Evolutionary conservation across 2,113 vertebrate species (phyloP).

Genomic region (Cichladusa arquata): DNA sequence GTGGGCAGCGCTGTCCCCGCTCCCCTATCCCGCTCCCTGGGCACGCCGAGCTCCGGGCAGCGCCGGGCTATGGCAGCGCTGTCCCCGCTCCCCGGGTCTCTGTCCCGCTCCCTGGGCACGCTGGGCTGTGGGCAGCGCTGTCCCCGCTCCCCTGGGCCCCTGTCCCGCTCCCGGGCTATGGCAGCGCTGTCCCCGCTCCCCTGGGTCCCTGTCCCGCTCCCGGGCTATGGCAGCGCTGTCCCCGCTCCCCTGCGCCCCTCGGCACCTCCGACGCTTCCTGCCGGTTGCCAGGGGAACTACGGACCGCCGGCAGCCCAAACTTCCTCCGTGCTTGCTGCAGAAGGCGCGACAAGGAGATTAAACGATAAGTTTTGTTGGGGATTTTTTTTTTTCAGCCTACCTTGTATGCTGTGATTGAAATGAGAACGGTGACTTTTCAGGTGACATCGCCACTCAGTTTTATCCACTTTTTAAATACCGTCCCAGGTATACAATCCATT

Average conservation of each 20-base stretch:
- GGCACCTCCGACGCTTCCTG: background rate
- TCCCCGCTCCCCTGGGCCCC: no score
- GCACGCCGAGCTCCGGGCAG: no score
- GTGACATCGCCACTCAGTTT: background rate
- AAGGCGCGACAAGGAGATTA: fast-evolving
- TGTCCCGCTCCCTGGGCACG: no score
- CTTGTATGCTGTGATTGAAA: background rate
- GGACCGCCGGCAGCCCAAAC: background rate
- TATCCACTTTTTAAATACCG: background rate
- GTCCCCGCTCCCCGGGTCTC: no score
- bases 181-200: no score
- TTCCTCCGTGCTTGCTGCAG: background rate
- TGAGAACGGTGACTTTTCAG: background rate
- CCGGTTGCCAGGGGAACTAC: conserved; percentile 52
- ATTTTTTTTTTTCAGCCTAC: background rate
- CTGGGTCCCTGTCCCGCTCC: no score
- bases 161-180: background rate
- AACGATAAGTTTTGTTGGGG: fast-evolving
- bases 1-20: no score
- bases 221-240: background rate
- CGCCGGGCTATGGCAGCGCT: no score
- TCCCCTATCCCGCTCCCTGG: no score
- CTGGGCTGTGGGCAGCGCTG: no score
- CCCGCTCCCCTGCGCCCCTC: background rate
- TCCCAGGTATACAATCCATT: background rate